phyloP scores from a whole-genome alignment of 2,797 vertebrate species.

The Myripristis murdjan region DNA sequence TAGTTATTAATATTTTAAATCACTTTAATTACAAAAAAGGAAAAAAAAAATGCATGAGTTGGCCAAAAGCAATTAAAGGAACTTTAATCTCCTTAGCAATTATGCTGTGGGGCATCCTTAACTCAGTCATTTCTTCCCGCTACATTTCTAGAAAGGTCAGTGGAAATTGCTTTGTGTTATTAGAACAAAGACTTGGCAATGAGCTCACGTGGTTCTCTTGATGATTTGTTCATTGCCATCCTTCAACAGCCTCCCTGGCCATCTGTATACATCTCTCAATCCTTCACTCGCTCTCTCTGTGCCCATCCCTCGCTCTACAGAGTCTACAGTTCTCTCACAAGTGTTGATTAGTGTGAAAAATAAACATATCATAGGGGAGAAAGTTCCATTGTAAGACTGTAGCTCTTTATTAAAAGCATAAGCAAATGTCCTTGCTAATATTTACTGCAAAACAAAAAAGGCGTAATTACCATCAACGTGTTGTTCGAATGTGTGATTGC shows the following conservation, averaged over 20 bases:
- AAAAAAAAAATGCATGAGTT: constrained; percentile 94
- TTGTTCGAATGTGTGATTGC: constrained; percentile 24
- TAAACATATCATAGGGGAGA: constrained; percentile 53
- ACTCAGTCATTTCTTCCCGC: constrained; percentile 88
- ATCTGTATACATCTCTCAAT: constrained; percentile 73
- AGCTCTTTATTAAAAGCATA: constrained; percentile 43
- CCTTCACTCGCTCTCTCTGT: constrained; percentile 43
- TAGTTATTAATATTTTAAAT: constrained; percentile 98
- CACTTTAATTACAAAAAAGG: constrained; percentile 96
- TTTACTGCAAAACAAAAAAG: constrained; percentile 41
- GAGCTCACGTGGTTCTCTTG: constrained; percentile 73
- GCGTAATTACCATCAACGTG: constrained; percentile 34
- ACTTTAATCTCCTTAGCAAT: constrained; percentile 97
- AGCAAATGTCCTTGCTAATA: constrained; percentile 43
- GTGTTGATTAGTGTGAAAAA: constrained; percentile 78
- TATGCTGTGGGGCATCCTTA: constrained; percentile 96
- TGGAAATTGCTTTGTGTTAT: constrained; percentile 92
- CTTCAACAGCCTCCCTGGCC: constrained; percentile 71
- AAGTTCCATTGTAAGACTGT: constrained; percentile 30
- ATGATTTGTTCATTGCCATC: constrained; percentile 67
- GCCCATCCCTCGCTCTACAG: constrained; percentile 47
- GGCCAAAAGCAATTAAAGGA: constrained; percentile 97
- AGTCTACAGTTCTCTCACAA: constrained; percentile 48
- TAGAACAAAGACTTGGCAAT: constrained; percentile 86
- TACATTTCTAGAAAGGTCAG: constrained; percentile 90